Evolutionary conservation across 2,888 invertebrate species (phyloP).

Genomic region (Drosophila mimica): DNA sequence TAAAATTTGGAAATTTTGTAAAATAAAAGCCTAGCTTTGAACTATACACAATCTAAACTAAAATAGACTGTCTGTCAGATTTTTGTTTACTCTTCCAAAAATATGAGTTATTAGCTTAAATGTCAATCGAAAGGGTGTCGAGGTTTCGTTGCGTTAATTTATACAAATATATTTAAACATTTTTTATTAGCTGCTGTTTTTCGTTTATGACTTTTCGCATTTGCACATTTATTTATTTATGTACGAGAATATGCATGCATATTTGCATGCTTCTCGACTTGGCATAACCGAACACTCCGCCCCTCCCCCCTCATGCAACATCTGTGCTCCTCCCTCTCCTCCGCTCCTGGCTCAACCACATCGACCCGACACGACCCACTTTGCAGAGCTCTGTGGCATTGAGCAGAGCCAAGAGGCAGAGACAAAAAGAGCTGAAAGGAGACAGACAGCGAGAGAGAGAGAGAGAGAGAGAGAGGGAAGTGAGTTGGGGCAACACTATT

Average conservation of each 20-base stretch:
- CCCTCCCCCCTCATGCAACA: neutral
- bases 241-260: slow-evolving; percentile 63
- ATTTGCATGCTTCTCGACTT: slow-evolving; percentile 77
- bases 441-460: slow-evolving; percentile 19
- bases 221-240: slow-evolving; percentile 79
- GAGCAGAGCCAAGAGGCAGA: slow-evolving; percentile 29
- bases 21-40: neutral
- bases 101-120: neutral
- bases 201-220: slow-evolving; percentile 66
- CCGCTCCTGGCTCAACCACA: slow-evolving; percentile 2
- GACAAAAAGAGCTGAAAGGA: slow-evolving; percentile 14
- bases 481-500: neutral
- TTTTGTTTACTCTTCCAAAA: neutral
- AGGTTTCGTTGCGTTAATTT: slow-evolving; percentile 1
- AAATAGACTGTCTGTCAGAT: neutral
- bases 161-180: neutral
- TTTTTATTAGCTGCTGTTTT: slow-evolving; percentile 30
- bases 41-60: neutral
- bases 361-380: slow-evolving; percentile 74
- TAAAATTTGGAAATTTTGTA: neutral
- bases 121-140: slow-evolving; percentile 29
- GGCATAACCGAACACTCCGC: slow-evolving; percentile 61
- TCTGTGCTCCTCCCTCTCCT: neutral
- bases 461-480: neutral
- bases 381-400: slow-evolving; percentile 65